Base-by-base conservation (phyloP, 2,888 invertebrate species). In the Lysandra coridon region DNA sequence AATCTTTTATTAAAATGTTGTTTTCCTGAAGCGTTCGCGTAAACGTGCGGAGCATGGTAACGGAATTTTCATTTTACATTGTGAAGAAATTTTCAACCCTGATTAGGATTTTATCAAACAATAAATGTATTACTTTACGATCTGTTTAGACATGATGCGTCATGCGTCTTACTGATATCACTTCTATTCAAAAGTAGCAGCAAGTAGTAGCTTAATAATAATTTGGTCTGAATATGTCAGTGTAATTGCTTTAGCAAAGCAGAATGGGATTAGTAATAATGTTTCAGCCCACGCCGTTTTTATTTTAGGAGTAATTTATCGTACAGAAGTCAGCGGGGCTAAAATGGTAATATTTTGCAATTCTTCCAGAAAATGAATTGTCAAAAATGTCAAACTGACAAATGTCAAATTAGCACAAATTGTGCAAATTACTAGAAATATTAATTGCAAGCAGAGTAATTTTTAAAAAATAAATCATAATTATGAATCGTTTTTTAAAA, bases 1-100 rank as follows among this genome's bases (percentile, higher is more conserved):
- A 33, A 17, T 44, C 44, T 44, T 73, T 73, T 73, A 40, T n/a
- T 64, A 30, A 64, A 64, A 64, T 64, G 17, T 69, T 69, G 69
- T 69, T 69, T 33, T 33, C 69, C 69, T 37, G 69, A 69, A 69
- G 33, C 12, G 49, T 30, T 75, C 53, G 74, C 74, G n/a, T 69
- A 69, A 69, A 69, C 17, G 14, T 14, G 33, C 17, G 33, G 69
- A 10, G 69, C 69, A 37, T 69, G 33, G 69, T 37, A 37, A 37
- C 14, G 14, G 33, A 17, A 10, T 64, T n/a, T 30, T 12, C 12
- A 30, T 64, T 64, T 17, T 37, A 33, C 73, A 1, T 73, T 3
- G 14, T 73, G 73, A 33, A 33, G 30, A 73, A 14, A 14, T 14
- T 37, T 40, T 40, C 5, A 17, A 17, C 37, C 7, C 12, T 73